Evolutionary conservation across 2,797 vertebrate genomes (phyloP).

Genomic region (Amazonetta brasiliensis): DNA sequence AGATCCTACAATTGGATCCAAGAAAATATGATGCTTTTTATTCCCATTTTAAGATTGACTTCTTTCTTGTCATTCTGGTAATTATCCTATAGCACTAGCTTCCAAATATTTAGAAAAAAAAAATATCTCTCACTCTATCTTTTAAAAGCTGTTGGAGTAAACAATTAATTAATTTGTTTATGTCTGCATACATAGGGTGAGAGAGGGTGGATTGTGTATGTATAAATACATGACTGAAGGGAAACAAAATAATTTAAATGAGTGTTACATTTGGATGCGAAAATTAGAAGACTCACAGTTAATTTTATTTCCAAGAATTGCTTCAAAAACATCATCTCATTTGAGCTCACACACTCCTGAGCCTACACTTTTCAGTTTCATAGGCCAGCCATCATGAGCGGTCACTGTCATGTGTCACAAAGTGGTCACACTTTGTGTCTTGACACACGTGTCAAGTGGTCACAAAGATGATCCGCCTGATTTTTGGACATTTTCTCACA

Average conservation of each 20-base stretch:
- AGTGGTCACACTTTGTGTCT: too few species aligned
- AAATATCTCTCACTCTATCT: not conserved
- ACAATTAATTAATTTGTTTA: constrained; percentile 29
- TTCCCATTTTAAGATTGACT: not conserved
- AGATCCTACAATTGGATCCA: not conserved
- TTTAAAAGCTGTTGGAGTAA: not conserved
- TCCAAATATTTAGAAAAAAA: not conserved
- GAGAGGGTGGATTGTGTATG: not conserved
- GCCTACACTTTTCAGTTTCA: not conserved
- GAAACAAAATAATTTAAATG: not conserved
- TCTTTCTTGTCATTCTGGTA: not conserved
- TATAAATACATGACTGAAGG: constrained; percentile 21
- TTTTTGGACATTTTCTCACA: not conserved
- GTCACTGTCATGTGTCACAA: not conserved
- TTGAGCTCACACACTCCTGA: not conserved
- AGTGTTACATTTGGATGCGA: not conserved
- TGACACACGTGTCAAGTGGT: not conserved
- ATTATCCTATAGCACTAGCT: not conserved
- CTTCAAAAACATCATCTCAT: not conserved
- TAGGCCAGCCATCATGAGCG: not conserved
- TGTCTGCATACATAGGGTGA: not conserved
- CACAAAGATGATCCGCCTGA: not conserved
- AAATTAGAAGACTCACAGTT: not conserved
- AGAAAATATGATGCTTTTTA: not conserved
- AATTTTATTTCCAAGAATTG: not conserved